Evolutionary conservation across 2,797 vertebrate genomes (phyloP).

Genomic region (Paratrypauchen microcephalus): DNA sequence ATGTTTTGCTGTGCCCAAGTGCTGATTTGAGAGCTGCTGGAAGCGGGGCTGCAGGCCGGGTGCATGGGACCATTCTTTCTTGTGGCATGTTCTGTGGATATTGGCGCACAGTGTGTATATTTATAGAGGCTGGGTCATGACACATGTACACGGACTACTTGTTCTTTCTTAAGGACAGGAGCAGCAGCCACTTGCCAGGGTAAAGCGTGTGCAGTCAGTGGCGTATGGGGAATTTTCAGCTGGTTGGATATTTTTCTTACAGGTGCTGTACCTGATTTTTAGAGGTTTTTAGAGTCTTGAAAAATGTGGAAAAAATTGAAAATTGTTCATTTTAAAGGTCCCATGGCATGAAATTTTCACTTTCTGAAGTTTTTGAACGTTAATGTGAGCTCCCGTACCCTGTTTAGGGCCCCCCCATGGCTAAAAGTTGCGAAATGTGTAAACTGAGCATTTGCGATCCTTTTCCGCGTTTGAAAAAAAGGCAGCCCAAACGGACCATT

Average conservation of each 20-base stretch:
- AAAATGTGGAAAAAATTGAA: too few species aligned
- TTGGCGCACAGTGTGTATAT: constrained; percentile 68
- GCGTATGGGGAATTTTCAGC: constrained; percentile 42
- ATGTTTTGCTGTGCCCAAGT: constrained; percentile 74
- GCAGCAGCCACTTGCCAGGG: constrained; percentile 46
- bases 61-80: constrained; percentile 68
- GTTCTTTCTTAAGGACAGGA: constrained; percentile 61
- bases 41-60: constrained; percentile 45
- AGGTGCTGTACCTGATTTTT: too few species aligned
- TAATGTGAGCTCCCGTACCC: too few species aligned
- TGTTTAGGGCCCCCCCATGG: too few species aligned
- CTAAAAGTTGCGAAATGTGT: too few species aligned
- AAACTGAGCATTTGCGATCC: too few species aligned
- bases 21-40: constrained; percentile 74
- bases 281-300: too few species aligned
- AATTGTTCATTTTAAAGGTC: too few species aligned
- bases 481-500: too few species aligned
- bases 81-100: constrained; percentile 74
- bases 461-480: too few species aligned
- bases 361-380: too few species aligned
- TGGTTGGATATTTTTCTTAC: constrained; percentile 38
- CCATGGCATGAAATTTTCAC: too few species aligned
- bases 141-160: constrained; percentile 62
- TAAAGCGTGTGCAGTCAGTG: constrained; percentile 36
- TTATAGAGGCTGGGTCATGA: constrained; percentile 73